Evolutionary conservation across 2,797 vertebrate genomes (phyloP).

Genomic region (Halcyon smyrnensis): DNA sequence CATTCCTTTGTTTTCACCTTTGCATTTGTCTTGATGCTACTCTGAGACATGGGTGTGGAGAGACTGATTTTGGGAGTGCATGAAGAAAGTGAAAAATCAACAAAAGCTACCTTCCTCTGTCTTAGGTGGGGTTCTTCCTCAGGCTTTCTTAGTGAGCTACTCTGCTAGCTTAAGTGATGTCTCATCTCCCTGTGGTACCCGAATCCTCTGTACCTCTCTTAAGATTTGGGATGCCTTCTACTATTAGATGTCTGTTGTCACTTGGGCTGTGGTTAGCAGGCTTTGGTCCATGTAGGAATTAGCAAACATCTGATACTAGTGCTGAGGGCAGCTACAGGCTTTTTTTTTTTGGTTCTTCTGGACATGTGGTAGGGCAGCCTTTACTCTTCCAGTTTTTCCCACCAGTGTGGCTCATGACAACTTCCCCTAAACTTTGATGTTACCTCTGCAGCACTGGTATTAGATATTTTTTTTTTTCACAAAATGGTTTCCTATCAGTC

Average conservation of each 20-base stretch:
- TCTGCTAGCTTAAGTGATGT: background rate
- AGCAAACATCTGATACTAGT: background rate
- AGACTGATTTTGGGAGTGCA: background rate
- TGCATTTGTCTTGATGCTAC: background rate
- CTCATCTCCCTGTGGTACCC: background rate
- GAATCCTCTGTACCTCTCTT: background rate
- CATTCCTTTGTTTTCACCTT: background rate
- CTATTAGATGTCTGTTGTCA: background rate
- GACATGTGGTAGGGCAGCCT: background rate
- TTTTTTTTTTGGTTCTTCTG: background rate
- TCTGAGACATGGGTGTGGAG: background rate
- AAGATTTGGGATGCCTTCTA: background rate
- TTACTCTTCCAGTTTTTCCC: background rate
- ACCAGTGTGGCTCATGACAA: background rate
- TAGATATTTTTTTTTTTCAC: background rate
- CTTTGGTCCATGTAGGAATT: background rate
- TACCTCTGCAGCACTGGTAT: background rate
- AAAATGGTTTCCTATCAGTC: background rate
- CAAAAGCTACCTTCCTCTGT: background rate
- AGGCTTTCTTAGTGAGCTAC: background rate
- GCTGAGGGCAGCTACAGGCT: accelerated
- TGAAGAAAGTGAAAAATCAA: background rate
- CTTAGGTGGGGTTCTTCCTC: background rate
- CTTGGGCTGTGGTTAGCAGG: background rate
- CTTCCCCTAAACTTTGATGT: background rate